Evolutionary conservation across 2,888 invertebrate genomes (phyloP).

Genomic region (Metalampra italica): DNA sequence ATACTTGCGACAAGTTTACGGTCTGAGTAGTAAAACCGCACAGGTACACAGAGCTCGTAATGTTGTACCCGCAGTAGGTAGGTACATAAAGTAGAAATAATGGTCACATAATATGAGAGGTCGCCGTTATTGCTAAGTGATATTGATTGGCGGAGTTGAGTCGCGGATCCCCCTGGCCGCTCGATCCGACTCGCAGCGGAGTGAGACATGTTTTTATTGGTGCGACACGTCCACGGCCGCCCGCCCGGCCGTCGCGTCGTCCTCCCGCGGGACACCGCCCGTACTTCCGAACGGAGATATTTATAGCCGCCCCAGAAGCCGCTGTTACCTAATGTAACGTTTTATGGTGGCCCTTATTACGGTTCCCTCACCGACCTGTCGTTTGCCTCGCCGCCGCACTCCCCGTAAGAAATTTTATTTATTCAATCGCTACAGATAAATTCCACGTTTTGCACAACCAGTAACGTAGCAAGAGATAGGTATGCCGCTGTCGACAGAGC

Average conservation of each 20-base stretch:
- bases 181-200: slow-evolving; percentile 36
- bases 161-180: slow-evolving; percentile 16
- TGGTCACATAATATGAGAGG: slow-evolving; percentile 52
- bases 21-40: slow-evolving; percentile 10
- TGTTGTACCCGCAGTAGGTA: slow-evolving; percentile 26
- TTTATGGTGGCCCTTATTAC: slow-evolving; percentile 78
- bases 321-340: slow-evolving; percentile 77
- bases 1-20: slow-evolving; percentile 15
- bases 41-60: slow-evolving; percentile 31
- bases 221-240: slow-evolving; percentile 68
- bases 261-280: slow-evolving; percentile 73
- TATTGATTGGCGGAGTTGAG: slow-evolving; percentile 62
- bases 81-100: slow-evolving; percentile 45
- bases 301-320: slow-evolving; percentile 77
- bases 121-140: slow-evolving; percentile 63
- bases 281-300: slow-evolving; percentile 77
- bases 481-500: slow-evolving; percentile 17
- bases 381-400: slow-evolving; percentile 38
- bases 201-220: slow-evolving; percentile 72
- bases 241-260: slow-evolving; percentile 59
- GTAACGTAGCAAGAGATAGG: slow-evolving; percentile 24
- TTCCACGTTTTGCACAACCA: slow-evolving; percentile 26
- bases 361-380: slow-evolving; percentile 57
- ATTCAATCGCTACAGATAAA: slow-evolving; percentile 47
- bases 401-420: slow-evolving; percentile 49